Conservation (phyloP, 2,888 invertebrate genomes). For the Amiota mariae region DNA sequence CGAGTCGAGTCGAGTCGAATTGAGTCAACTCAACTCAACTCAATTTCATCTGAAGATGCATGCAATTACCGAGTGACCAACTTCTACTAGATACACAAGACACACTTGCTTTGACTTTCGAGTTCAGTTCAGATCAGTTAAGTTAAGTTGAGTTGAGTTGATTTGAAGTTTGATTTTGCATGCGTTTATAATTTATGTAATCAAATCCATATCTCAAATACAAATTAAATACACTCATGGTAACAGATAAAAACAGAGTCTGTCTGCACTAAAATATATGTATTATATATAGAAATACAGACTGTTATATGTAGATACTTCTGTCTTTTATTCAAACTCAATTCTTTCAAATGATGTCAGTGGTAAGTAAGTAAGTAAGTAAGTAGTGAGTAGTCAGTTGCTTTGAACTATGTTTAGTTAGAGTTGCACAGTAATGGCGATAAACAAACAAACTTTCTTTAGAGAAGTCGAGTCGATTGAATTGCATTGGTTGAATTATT, state of each 20-base stretch:
- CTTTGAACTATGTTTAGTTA: too few relatives aligned
- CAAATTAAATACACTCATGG: constrained; percentile 43
- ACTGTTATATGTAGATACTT: not conserved
- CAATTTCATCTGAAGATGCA: constrained; percentile 53
- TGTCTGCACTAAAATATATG: too few relatives aligned
- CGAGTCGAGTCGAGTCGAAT: too few relatives aligned
- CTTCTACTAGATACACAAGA: not conserved
- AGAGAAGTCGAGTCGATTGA: too few relatives aligned
- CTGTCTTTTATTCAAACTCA: constrained; percentile 4
- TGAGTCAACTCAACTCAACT: constrained; percentile 3
- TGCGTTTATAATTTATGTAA: constrained; percentile 57
- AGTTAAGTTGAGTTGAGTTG: constrained; percentile 24
- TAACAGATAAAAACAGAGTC: too few relatives aligned
- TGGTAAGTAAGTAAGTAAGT: too few relatives aligned
- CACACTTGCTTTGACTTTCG: constrained; percentile 20
- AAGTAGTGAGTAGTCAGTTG: too few relatives aligned
- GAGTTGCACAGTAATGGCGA: too few relatives aligned
- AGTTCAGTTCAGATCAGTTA: constrained; percentile 19
- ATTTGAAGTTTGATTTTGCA: constrained; percentile 3
- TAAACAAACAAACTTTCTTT: too few relatives aligned
- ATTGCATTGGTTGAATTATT: too few relatives aligned
- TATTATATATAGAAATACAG: constrained; percentile 8
- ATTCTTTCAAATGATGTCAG: not conserved
- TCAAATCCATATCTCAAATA: constrained; percentile 51
- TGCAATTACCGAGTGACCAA: constrained; percentile 3